phyloP scores from a whole-genome alignment of 2,888 invertebrate genomes.

The Macrophya annulata region DNA sequence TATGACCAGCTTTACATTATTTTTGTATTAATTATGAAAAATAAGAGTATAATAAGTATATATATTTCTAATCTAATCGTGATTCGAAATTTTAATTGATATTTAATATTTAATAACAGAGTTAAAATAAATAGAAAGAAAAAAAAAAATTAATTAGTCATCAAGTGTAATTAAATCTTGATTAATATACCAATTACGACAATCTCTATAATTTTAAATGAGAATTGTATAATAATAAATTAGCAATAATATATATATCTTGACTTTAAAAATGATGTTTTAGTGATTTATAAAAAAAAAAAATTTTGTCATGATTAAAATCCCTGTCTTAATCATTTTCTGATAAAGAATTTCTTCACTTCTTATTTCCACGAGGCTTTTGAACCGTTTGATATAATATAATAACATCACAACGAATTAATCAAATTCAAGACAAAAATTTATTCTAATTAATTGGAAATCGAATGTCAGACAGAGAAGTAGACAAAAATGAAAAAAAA shows the following conservation, averaged over 20 bases:
- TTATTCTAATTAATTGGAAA: background rate
- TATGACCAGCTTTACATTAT: too few species aligned
- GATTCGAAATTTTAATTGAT: too few species aligned
- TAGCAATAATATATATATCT: background rate
- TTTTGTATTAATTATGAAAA: too few species aligned
- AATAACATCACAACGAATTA: background rate
- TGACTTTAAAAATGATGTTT: background rate
- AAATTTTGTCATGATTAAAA: background rate
- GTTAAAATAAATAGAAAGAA: too few species aligned
- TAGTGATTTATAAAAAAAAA: background rate
- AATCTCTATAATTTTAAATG: background rate
- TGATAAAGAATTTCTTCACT: background rate
- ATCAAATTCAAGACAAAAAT: background rate
- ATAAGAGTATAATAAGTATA: too few species aligned
- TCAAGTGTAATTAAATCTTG: too few species aligned
- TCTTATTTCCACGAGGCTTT: background rate
- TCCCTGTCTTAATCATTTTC: background rate
- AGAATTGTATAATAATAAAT: too few species aligned
- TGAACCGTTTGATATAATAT: background rate
- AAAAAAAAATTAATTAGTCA: too few species aligned
- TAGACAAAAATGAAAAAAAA: background rate
- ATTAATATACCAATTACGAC: background rate
- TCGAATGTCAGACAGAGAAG: background rate
- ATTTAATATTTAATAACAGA: too few species aligned
- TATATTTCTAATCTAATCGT: too few species aligned